Evolutionary conservation across 2,888 invertebrate genomes (phyloP).

Genomic region (Terebella lapidaria): DNA sequence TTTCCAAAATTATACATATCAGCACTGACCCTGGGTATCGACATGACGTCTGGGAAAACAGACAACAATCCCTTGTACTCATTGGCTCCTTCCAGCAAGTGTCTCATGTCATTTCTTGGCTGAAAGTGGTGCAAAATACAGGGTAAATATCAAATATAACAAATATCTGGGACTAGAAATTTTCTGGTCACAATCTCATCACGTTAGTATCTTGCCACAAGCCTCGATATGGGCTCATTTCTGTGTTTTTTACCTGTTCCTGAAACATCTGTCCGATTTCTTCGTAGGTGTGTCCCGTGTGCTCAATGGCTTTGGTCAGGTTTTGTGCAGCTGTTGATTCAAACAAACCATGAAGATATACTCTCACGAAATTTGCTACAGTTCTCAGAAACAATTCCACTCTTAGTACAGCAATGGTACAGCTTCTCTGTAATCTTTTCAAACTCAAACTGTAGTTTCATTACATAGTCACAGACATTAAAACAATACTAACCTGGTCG

Average conservation of each 20-base stretch:
- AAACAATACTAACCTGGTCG: slow-evolving; percentile 44
- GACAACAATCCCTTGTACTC: slow-evolving; percentile 90
- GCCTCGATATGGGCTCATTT: no score
- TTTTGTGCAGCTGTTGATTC: slow-evolving; percentile 28
- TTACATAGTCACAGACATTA: no score
- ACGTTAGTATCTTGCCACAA: no score
- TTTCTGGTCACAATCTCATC: no score
- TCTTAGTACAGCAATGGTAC: no score
- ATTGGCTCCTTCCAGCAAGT: slow-evolving; percentile 82
- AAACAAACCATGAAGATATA: no score
- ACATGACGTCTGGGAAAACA: slow-evolving; percentile 83
- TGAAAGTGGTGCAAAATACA: slow-evolving; percentile 18
- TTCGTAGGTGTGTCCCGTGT: slow-evolving; percentile 83
- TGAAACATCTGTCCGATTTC: slow-evolving; percentile 84
- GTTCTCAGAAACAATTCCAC: no score
- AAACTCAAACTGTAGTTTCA: no score
- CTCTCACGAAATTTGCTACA: no score
- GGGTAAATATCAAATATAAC: slow-evolving; percentile 1
- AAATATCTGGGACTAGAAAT: not conserved
- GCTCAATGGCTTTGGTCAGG: slow-evolving; percentile 74
- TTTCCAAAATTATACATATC: no score
- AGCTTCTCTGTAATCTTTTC: no score
- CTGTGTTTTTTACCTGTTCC: slow-evolving; percentile 68
- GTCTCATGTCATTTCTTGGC: slow-evolving; percentile 62
- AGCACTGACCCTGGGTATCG: slow-evolving; percentile 68